Evolutionary conservation across 2,797 vertebrate species (phyloP).

Genomic region (Cottoperca gobio): DNA sequence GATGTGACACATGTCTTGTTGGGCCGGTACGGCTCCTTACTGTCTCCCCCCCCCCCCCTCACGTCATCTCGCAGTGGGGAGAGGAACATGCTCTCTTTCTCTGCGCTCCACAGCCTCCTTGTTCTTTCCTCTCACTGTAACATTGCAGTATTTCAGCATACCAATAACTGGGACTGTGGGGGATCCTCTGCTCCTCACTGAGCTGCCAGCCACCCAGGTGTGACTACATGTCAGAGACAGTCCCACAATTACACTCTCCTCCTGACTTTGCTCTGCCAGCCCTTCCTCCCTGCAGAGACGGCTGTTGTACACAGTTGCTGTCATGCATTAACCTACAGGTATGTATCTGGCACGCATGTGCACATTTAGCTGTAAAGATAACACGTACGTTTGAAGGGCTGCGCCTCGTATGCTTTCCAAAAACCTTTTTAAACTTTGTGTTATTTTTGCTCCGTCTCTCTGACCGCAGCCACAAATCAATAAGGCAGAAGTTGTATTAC

Average conservation of each 20-base stretch:
- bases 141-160: slow-evolving; percentile 78
- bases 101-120: slow-evolving; percentile 79
- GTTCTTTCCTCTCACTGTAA: slow-evolving; percentile 75
- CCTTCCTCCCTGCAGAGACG: slow-evolving; percentile 43
- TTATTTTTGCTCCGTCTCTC: background rate
- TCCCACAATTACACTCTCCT: slow-evolving; percentile 78
- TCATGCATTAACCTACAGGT: slow-evolving; percentile 23
- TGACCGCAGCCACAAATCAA: background rate
- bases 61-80: slow-evolving; percentile 52
- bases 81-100: slow-evolving; percentile 79
- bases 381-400: no score
- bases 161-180: slow-evolving; percentile 78
- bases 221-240: slow-evolving; percentile 83
- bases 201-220: slow-evolving; percentile 80
- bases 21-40: slow-evolving; percentile 56
- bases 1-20: slow-evolving; percentile 83
- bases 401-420: no score
- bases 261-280: slow-evolving; percentile 50
- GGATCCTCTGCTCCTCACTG: slow-evolving; percentile 67
- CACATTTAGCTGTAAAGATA: no score
- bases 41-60: slow-evolving; percentile 16
- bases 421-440: background rate
- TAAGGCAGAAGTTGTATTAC: background rate
- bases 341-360: background rate
- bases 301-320: slow-evolving; percentile 16